Percentiles rank a stretch among this genome's conserved stretches.
Conservation (phyloP, 2,113 vertebrate genomes). For the Microcebus griseorufus region DNA sequence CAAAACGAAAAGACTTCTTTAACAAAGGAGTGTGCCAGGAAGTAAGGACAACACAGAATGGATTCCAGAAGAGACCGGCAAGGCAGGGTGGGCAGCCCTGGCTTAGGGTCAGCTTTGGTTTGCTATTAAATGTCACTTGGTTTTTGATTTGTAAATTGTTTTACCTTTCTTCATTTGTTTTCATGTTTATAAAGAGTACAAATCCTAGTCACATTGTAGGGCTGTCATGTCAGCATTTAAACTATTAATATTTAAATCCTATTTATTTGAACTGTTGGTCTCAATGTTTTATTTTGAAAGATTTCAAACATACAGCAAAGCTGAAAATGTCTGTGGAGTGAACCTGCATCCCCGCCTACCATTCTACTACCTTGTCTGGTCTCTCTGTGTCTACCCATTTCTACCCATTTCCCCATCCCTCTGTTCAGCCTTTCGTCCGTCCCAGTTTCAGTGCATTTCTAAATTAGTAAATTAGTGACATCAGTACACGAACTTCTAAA, state of each 20-base stretch:
- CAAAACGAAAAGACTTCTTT: neutral
- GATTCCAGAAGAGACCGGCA: neutral
- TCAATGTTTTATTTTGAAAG: neutral
- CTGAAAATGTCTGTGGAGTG: neutral
- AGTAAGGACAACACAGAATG: neutral
- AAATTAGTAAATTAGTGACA: neutral
- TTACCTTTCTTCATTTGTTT: neutral
- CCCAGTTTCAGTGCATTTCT: neutral
- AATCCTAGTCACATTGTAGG: neutral
- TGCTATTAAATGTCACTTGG: neutral
- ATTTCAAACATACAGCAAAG: neutral
- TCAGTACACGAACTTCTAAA: neutral
- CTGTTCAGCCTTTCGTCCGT: neutral
- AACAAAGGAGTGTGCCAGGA: neutral
- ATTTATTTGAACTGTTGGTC: neutral
- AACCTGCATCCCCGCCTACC: neutral
- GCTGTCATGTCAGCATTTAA: neutral
- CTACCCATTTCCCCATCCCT: neutral
- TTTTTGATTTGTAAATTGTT: neutral
- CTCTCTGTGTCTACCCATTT: accelerated
- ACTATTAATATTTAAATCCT: neutral
- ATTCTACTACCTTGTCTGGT: neutral
- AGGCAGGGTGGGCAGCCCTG: neutral
- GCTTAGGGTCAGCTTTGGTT: neutral
- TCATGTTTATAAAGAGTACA: neutral